These are phyloP conservation scores for Drosophila nannoptera DNA, from an alignment of 1,140 invertebrate species.

Conservation along the genomic window DNA sequence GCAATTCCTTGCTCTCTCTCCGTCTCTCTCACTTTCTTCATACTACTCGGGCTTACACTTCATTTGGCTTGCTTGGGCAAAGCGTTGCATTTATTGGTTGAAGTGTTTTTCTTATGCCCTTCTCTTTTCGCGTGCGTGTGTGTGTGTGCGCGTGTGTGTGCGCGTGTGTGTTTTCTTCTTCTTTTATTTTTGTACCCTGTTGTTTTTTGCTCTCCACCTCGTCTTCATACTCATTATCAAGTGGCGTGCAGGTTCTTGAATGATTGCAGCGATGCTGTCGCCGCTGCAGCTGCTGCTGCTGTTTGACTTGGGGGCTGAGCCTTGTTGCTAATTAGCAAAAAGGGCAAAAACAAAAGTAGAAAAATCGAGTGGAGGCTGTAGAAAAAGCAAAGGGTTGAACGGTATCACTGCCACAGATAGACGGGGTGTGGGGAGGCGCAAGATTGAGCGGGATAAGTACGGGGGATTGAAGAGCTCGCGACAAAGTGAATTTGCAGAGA, in stretches of 20 bases:
- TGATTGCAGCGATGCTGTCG: conserved; percentile 56
- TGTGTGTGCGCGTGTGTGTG: too few species aligned
- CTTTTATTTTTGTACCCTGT: neutral
- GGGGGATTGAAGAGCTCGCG: neutral
- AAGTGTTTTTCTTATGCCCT: conserved; percentile 54
- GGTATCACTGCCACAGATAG: conserved; percentile 4
- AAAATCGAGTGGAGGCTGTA: conserved; percentile 18
- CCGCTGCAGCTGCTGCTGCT: conserved; percentile 5
- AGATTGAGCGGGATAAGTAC: neutral
- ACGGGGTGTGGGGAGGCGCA: neutral
- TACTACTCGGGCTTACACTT: conserved; percentile 71
- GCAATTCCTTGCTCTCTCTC: conserved; percentile 37
- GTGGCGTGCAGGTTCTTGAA: conserved; percentile 71
- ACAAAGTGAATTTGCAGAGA: conserved; percentile 4
- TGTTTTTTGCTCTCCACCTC: conserved; percentile 13
- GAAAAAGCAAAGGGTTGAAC: conserved; percentile 18
- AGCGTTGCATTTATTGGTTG: conserved; percentile 68
- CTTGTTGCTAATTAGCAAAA: conserved; percentile 65
- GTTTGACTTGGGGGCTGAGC: conserved; percentile 34
- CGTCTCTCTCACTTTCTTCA: conserved; percentile 46
- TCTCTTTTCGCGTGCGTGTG: conserved; percentile 17
- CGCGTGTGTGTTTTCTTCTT: neutral
- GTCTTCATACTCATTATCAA: conserved; percentile 55
- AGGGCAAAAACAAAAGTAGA: conserved; percentile 23
- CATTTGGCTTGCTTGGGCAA: conserved; percentile 58